Conservation (phyloP, 1,140 invertebrate species). For the Eumeta japonica region DNA sequence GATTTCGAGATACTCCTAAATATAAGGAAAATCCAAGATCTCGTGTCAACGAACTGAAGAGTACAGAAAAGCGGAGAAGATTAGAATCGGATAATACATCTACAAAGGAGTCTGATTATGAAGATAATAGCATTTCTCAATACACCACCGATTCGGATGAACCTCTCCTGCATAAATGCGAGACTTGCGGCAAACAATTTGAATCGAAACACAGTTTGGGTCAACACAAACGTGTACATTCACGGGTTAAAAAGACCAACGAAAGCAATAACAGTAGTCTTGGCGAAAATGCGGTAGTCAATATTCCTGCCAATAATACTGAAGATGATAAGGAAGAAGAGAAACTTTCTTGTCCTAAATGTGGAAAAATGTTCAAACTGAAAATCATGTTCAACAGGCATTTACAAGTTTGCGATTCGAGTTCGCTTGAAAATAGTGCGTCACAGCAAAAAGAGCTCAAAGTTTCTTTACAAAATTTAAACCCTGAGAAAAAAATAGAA, state of each 20-base stretch:
- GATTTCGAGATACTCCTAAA: conserved; percentile 23
- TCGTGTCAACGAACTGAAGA: conserved; percentile 32
- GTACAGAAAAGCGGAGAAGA: conserved; percentile 21
- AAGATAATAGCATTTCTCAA: conserved; percentile 28
- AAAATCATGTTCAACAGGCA: conserved; percentile 44
- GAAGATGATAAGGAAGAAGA: conserved; percentile 28
- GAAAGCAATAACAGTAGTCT: background rate
- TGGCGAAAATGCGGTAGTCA: conserved; percentile 7
- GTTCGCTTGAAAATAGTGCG: conserved; percentile 4
- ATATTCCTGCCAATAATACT: conserved; percentile 12
- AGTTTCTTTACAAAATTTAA: conserved; percentile 34
- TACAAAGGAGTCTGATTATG: conserved; percentile 35
- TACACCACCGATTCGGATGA: conserved; percentile 45
- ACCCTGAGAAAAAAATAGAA: conserved; percentile 17
- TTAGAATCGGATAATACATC: conserved; percentile 14
- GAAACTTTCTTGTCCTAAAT: conserved; percentile 37
- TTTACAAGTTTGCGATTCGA: conserved; percentile 20
- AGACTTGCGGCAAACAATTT: conserved; percentile 35
- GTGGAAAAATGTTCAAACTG: conserved; percentile 45
- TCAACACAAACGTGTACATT: conserved; percentile 24
- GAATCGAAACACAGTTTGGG: conserved; percentile 17
- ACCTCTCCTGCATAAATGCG: conserved; percentile 29
- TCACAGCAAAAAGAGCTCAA: conserved; percentile 22
- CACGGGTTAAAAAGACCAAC: conserved; percentile 8
- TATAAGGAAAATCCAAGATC: too few species aligned